phyloP scores from a whole-genome alignment of 2,113 vertebrate genomes.

The Helogale parvula region DNA sequence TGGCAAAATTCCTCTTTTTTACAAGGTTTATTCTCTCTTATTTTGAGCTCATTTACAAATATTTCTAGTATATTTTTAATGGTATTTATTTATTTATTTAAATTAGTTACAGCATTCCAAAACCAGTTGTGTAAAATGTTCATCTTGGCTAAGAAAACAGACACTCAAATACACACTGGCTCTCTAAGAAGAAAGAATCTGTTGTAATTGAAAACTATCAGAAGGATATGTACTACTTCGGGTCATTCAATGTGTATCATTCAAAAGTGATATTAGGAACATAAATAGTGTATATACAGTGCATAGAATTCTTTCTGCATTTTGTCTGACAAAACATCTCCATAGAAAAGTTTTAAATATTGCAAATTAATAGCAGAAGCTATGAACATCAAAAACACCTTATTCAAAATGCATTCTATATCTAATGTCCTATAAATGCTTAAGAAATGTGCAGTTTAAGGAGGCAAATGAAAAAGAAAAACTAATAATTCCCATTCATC shows the following conservation, averaged over 20 bases:
- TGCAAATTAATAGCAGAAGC: slow-evolving; percentile 33
- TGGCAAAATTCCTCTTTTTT: not conserved
- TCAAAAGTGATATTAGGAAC: not conserved
- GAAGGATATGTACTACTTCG: not conserved
- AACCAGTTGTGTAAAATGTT: not conserved
- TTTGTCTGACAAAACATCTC: not conserved
- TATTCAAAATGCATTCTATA: not conserved
- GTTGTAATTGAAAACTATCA: not conserved
- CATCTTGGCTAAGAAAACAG: not conserved
- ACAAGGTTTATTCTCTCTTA: not conserved
- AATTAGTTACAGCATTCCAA: not conserved
- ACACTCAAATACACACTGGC: not conserved
- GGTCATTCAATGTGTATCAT: not conserved
- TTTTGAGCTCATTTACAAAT: slow-evolving; percentile 12
- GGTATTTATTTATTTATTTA: not conserved
- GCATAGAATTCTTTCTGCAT: not conserved
- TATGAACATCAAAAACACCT: not conserved
- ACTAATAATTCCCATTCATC: not conserved
- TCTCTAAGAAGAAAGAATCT: not conserved
- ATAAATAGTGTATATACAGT: not conserved
- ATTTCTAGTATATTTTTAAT: not conserved
- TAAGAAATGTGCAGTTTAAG: not conserved
- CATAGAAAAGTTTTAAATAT: not conserved
- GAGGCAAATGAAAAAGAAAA: not conserved
- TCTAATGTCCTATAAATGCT: not conserved